Conservation (phyloP, 2,797 vertebrate genomes). For the Gephyroberyx darwinii region DNA sequence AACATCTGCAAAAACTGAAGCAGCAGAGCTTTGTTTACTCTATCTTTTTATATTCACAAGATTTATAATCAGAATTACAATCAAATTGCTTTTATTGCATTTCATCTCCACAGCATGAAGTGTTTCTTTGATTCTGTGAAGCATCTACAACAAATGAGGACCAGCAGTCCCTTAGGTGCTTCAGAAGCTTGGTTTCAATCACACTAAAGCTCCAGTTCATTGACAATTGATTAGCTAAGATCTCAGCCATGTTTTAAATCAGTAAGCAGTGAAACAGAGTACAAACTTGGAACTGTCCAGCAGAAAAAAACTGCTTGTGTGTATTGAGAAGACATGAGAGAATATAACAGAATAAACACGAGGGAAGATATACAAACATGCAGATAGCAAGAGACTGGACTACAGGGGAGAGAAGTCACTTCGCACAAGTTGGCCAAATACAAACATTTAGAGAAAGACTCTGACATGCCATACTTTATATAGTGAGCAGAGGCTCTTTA, state of each 20-base stretch:
- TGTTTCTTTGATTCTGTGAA: constrained; percentile 34
- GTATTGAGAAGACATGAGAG: not conserved
- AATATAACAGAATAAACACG: not conserved
- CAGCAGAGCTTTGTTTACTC: not conserved
- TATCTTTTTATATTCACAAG: not conserved
- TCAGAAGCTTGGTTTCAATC: constrained; percentile 56
- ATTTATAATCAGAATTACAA: constrained; percentile 31
- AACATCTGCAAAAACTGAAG: constrained; percentile 34
- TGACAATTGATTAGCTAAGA: constrained; percentile 7
- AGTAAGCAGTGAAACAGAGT: constrained; percentile 3
- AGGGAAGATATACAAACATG: not conserved
- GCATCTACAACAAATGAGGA: constrained; percentile 5
- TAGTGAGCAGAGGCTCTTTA: not conserved
- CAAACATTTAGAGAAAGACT: not conserved
- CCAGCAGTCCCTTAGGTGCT: not conserved
- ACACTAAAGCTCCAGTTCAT: constrained; percentile 21
- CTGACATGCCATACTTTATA: not conserved
- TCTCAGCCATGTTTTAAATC: constrained; percentile 33
- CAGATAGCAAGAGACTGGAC: constrained; percentile 4
- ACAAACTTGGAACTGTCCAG: not conserved
- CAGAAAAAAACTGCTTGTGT: constrained; percentile 17
- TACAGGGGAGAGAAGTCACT: not conserved
- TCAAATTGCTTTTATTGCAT: constrained; percentile 15
- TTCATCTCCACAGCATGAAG: constrained; percentile 25
- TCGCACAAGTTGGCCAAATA: not conserved